A percentile compares a stretch with the other conserved stretches of the same genome.
Conservation (phyloP, 2,888 invertebrate species). For the Diplolepis rosae region DNA sequence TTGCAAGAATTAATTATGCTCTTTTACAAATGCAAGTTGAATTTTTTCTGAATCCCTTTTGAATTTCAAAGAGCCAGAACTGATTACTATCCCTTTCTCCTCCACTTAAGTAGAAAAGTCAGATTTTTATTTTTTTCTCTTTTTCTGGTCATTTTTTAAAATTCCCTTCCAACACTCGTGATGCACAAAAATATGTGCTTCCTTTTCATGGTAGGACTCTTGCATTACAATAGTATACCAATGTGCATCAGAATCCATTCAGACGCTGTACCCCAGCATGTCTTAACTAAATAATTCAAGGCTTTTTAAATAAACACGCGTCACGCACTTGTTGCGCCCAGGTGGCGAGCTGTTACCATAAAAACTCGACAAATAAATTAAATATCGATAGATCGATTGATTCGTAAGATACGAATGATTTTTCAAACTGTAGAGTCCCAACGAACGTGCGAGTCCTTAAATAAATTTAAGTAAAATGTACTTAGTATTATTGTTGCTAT, state of each 20-base stretch:
- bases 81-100: constrained; percentile 36
- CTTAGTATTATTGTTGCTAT: constrained; percentile 46
- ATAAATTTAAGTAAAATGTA: constrained; percentile 64
- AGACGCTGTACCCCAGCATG: constrained; percentile 3
- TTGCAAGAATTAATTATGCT: background rate
- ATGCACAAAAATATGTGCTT: constrained; percentile 36
- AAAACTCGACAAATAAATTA: constrained; percentile 42
- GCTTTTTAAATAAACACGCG: constrained; percentile 16
- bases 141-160: constrained; percentile 6
- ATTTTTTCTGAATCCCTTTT: background rate
- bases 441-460: constrained; percentile 51
- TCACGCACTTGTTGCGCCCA: background rate
- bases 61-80: constrained; percentile 8
- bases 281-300: constrained; percentile 24
- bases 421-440: constrained; percentile 7
- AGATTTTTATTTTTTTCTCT: constrained; percentile 22
- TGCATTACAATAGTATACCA: background rate
- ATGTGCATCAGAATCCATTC: background rate
- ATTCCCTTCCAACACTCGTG: constrained; percentile 9
- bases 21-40: constrained; percentile 1
- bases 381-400: constrained; percentile 27
- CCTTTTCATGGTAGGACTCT: constrained; percentile 30
- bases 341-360: constrained; percentile 30
- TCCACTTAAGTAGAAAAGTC: constrained; percentile 30
- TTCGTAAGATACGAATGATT: no score